Evolutionary conservation across 2,888 invertebrate species (phyloP), one percentile per base, ranked within the genome.

Genomic region (Odiellus spinosus): DNA sequence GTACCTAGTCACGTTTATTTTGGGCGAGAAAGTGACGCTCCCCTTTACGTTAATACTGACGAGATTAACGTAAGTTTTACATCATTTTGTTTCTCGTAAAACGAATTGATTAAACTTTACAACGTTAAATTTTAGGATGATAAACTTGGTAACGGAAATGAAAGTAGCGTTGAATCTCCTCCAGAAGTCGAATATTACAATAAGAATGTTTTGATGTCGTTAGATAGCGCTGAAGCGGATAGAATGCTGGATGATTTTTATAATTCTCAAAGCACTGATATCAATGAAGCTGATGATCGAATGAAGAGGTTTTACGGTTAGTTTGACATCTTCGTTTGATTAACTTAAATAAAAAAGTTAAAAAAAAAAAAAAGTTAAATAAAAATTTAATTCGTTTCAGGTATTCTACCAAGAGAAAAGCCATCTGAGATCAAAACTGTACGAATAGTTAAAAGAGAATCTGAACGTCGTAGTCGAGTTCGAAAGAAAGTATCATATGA

Each of bases 371-470:
- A n/a, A n/a, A n/a, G n/a, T n/a, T n/a, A n/a, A n/a, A 42, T 36
- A 34, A 41, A 47, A 19, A 38, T 32, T 3, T n/a, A 20, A 42
- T 46, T 40, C 18, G 15, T 15, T 68, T 35, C 63, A 79, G 78
- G 75, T 49, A 77, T 77, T 59, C 71, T 80, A 44, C 78, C 72
- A 1, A 77, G 80, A 47, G 88, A 88, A 61, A 85, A 85, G 52
- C 66, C 68, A 77, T 81, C 54, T 63, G 87, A 88, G 67, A 84
- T 85, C 49, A 86, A 88, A 72, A 90, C 90, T 0, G 90, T 91
- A 15, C 75, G 90, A 49, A 88, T 90, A 59, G 88, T 91, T 1
- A 91, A 91, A 67, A 72, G 88, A 12, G 87, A 88, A 63, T 84
- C 86, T 18, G 88, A 87, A 64, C 74, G 86, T 45, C 72, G 88